A percentile compares a stretch with the other conserved stretches of the same genome.
Conservation (phyloP, 1,140 invertebrate species). For the Cherax quadricarinatus region DNA sequence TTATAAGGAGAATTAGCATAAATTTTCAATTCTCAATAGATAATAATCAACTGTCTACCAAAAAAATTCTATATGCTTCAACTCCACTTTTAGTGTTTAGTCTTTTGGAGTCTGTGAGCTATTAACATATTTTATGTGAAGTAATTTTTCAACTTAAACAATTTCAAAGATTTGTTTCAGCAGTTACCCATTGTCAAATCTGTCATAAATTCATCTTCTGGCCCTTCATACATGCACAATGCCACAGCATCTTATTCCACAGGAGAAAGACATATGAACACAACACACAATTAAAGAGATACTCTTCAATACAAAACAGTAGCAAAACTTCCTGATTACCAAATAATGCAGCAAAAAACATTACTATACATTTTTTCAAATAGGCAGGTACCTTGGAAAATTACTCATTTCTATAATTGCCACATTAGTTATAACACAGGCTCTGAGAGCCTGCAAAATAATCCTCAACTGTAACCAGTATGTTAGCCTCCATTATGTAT, state of each 20-base stretch:
- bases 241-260: no score
- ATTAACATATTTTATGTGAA: no score
- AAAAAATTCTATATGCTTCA: no score
- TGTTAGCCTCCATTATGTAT: background rate
- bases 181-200: no score
- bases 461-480: background rate
- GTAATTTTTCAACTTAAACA: background rate
- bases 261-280: background rate
- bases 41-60: no score
- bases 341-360: slow-evolving; percentile 4
- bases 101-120: no score
- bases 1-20: no score
- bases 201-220: no score
- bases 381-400: slow-evolving; percentile 5
- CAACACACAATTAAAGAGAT: slow-evolving; percentile 18
- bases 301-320: slow-evolving; percentile 18
- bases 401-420: background rate
- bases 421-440: background rate
- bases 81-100: no score
- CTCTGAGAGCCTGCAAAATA: background rate
- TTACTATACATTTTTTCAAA: slow-evolving; percentile 8
- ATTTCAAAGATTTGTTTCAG: no score
- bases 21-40: no score
- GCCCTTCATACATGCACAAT: no score
- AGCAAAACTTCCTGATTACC: slow-evolving; percentile 6